Conservation (phyloP, 2,888 invertebrate genomes). For the Erebia epiphron region DNA sequence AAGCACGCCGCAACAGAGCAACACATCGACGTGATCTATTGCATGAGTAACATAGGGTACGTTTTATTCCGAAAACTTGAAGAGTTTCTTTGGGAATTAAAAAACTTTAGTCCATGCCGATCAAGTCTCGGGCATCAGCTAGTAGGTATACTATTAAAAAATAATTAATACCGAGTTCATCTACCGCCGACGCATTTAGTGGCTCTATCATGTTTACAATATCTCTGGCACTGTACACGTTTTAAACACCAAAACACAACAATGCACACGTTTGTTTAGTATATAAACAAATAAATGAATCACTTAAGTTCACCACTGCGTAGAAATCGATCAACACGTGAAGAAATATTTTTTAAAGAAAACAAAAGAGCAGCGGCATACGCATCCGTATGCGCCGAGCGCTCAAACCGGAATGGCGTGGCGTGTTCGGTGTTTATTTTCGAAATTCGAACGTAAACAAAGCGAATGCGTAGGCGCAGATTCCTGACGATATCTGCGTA, state of each 20-base stretch:
- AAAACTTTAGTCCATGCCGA: too few species aligned
- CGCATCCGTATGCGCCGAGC: conserved; percentile 56
- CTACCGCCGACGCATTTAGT: conserved; percentile 51
- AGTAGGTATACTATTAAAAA: too few species aligned
- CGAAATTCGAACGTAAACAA: conserved; percentile 60
- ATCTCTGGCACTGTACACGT: conserved; percentile 14
- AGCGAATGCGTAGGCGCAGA: conserved; percentile 46
- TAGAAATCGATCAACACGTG: conserved; percentile 21
- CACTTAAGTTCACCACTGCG: conserved; percentile 38
- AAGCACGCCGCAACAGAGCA: too few species aligned
- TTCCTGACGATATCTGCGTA: conserved; percentile 36
- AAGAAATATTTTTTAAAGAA: conserved; percentile 27
- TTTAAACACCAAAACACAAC: conserved; percentile 12
- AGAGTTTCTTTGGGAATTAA: too few species aligned
- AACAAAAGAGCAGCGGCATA: conserved; percentile 31
- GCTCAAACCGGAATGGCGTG: conserved; percentile 58
- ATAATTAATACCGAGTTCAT: conserved; percentile 53
- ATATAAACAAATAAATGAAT: conserved; percentile 31
- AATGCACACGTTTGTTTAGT: conserved; percentile 38
- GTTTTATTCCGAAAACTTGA: too few species aligned
- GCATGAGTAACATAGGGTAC: too few species aligned
- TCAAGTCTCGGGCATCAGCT: too few species aligned
- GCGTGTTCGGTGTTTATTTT: conserved; percentile 40
- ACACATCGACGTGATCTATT: too few species aligned
- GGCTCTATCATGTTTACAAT: conserved; percentile 51